Evolutionary conservation across 2,113 vertebrate species (phyloP).

Genomic region (Rissa tridactyla): DNA sequence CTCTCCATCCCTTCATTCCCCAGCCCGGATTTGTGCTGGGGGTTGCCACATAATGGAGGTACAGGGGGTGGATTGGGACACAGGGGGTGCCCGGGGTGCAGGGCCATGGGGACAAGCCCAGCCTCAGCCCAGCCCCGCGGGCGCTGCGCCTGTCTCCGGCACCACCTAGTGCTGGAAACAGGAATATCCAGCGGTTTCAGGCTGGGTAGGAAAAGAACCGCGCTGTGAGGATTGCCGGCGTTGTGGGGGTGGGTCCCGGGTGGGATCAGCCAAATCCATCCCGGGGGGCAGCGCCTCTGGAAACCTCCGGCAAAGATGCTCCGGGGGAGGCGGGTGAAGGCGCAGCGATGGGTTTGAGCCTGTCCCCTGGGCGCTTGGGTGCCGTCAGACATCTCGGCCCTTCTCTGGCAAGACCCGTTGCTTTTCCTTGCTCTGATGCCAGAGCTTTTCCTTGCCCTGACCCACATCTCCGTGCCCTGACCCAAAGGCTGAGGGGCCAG

Average conservation of each 20-base stretch:
- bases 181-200: neutral
- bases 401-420: neutral
- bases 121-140: neutral
- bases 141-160: neutral
- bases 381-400: accelerated
- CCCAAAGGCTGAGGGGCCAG: neutral
- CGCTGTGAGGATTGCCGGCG: accelerated
- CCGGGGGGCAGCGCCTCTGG: neutral
- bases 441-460: neutral
- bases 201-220: neutral
- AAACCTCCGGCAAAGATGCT: neutral
- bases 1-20: neutral
- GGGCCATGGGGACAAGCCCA: neutral
- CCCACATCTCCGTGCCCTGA: neutral
- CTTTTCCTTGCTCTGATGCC: neutral
- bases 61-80: neutral
- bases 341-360: neutral
- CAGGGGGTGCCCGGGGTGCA: neutral
- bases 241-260: accelerated
- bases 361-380: accelerated
- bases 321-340: neutral
- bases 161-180: conserved; percentile 24
- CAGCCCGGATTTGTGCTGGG: neutral
- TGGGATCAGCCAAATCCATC: neutral
- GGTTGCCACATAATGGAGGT: neutral